Conservation (phyloP, 2,113 vertebrate species). For the Asarcornis scutulata region DNA sequence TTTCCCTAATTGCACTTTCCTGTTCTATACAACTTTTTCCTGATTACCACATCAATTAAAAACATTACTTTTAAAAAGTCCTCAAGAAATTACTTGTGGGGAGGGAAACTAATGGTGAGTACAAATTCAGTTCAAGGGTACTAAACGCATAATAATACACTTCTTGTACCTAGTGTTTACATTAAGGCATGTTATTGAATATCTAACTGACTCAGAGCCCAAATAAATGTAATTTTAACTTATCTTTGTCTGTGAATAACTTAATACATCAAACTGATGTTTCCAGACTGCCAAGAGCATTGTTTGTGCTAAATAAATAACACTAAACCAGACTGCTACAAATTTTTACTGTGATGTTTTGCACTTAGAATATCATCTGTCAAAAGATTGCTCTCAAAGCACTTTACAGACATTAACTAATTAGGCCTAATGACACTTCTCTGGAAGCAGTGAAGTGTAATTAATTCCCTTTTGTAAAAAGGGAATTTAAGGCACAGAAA, state of each 20-base stretch:
- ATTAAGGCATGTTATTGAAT: background rate
- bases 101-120: background rate
- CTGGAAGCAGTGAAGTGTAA: conserved; percentile 37
- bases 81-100: background rate
- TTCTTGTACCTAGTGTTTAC: background rate
- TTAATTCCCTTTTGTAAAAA: conserved; percentile 49
- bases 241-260: background rate
- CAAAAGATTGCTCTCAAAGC: conserved; percentile 54
- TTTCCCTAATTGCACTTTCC: background rate
- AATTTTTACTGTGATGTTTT: conserved; percentile 4
- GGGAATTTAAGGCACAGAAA: background rate
- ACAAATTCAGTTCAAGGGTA: background rate
- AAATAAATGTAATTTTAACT: conserved; percentile 10
- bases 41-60: background rate
- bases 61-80: background rate
- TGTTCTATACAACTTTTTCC: background rate
- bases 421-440: conserved; percentile 58
- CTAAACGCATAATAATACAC: background rate
- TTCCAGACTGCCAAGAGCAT: background rate
- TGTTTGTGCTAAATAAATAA: conserved; percentile 43
- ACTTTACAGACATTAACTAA: conserved; percentile 59
- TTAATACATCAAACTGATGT: background rate
- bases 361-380: conserved; percentile 53
- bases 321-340: background rate
- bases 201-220: background rate